phyloP scores from a whole-genome alignment of 2,797 vertebrate genomes.

The Merluccius polli region DNA sequence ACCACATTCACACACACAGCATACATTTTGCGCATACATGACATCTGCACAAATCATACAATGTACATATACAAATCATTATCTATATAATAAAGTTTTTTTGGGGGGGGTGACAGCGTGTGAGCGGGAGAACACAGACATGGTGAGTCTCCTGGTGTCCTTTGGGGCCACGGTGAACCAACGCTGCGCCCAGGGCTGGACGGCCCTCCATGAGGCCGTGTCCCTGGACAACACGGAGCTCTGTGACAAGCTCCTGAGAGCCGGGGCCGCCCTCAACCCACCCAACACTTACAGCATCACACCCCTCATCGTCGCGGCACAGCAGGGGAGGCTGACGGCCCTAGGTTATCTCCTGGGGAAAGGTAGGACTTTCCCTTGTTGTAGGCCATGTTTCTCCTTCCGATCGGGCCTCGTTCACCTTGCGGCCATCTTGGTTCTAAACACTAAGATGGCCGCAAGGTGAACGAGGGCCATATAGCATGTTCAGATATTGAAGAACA shows the following conservation, averaged over 20 bases:
- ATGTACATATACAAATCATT: background rate
- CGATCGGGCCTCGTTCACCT: background rate
- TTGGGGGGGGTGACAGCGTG: conserved; percentile 77
- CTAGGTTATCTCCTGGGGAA: conserved; percentile 80
- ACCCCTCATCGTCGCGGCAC: conserved; percentile 87
- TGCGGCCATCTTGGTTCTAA: background rate
- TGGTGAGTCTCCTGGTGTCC: conserved; percentile 78
- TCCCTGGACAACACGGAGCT: conserved; percentile 81
- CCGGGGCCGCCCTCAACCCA: conserved; percentile 82
- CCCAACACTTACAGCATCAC: conserved; percentile 84
- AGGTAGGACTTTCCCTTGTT: conserved; percentile 65
- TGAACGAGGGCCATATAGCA: background rate
- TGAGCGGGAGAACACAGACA: conserved; percentile 78
- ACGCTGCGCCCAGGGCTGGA: conserved; percentile 88
- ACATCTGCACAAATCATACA: background rate
- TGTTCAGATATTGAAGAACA: background rate
- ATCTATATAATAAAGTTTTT: background rate
- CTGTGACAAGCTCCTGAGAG: conserved; percentile 81
- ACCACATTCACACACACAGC: too few relatives aligned
- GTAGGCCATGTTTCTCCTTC: background rate
- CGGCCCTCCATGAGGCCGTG: conserved; percentile 88
- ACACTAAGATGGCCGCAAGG: background rate
- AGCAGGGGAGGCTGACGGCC: conserved; percentile 79
- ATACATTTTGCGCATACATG: background rate
- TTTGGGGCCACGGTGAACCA: conserved; percentile 86